Evolutionary conservation across 2,888 invertebrate genomes (phyloP), one percentile per base, ranked within the genome.

Genomic region (Junonia oenone): DNA sequence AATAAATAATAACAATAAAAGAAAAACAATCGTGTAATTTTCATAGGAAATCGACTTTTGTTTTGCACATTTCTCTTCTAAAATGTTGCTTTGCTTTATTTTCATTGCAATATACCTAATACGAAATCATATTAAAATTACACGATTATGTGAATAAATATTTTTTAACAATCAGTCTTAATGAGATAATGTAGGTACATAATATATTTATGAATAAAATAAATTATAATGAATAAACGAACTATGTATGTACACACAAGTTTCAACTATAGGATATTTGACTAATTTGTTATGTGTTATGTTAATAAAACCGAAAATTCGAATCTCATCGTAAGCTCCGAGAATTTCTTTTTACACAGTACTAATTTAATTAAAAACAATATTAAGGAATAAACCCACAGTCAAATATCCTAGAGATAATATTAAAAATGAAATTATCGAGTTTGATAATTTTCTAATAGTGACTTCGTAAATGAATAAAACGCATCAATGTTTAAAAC

Each of bases 121-220:
- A n/a, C n/a, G 19, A 38, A 38, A n/a, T 11, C 38, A 6, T 19
- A 17, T 1, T 27, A 55, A 49, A 51, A 31, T 56, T 51, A 54
- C 51, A 57, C 27, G 51, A 46, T 13, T 40, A 48, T 33, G 26
- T 37, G 14, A 2, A 31, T 22, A 50, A 45, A 52, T 73, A 43
- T 26, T 13, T 72, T 65, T 65, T 71, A 69, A 74, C 75, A 71
- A 78, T 86, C 86, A 86, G 86, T 86, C 86, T 86, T 84, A 78
- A 80, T 53, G 47, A 47, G 48, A 22, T 53, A 53, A 40, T 47
- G 46, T n/a, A n/a, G n/a, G n/a, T 53, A 53, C 53, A 53, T 19
- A 11, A 19, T 46, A 27, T 6, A 45, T 17, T 29, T 1, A n/a
- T 19, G 29, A 38, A 53, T 38, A 38, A 46, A 51, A 46, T 53